Percentiles rank a stretch among this genome's conserved stretches.
Evolutionary conservation across 2,797 vertebrate species (phyloP).

Genomic region (Centropyge bicolor): DNA sequence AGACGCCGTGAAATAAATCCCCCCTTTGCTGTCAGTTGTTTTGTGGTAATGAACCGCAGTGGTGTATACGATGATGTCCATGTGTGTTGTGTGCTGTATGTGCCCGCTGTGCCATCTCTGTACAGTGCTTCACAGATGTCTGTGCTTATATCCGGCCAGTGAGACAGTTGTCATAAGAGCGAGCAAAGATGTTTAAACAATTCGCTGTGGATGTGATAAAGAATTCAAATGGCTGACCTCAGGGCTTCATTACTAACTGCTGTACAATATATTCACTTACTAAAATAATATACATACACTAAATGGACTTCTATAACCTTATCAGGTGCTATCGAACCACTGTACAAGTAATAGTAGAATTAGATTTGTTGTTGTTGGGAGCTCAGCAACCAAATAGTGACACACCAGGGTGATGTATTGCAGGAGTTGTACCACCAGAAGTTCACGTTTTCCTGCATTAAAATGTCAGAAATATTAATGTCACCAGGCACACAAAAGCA

Average conservation of each 20-base stretch:
- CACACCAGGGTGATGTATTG: conserved; percentile 14
- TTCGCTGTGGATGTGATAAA: conserved; percentile 39
- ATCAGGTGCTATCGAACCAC: conserved; percentile 71
- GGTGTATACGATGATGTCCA: conserved; percentile 23
- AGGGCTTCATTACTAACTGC: conserved; percentile 76
- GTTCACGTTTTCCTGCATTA: conserved; percentile 12
- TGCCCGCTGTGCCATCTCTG: conserved; percentile 40
- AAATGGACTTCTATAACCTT: conserved; percentile 54
- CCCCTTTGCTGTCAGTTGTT: conserved; percentile 27
- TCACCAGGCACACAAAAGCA: conserved; percentile 23
- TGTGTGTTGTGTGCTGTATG: conserved; percentile 40
- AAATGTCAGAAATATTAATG: conserved; percentile 37
- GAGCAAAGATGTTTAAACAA: conserved; percentile 31
- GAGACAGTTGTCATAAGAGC: conserved; percentile 30
- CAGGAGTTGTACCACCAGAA: conserved; percentile 16
- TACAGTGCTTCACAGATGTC: conserved; percentile 38
- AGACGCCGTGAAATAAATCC: conserved; percentile 16
- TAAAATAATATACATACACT: conserved; percentile 47
- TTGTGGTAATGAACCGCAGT: conserved; percentile 24
- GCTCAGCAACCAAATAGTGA: conserved; percentile 44
- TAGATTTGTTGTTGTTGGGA: conserved; percentile 42
- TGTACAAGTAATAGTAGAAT: conserved; percentile 58
- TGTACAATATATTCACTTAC: conserved; percentile 58
- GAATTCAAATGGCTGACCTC: conserved; percentile 71
- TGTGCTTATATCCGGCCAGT: conserved; percentile 18